These are phyloP conservation scores for Cotesia vestalis DNA, from an alignment of 1,140 invertebrate species.

Conservation along the genomic window DNA sequence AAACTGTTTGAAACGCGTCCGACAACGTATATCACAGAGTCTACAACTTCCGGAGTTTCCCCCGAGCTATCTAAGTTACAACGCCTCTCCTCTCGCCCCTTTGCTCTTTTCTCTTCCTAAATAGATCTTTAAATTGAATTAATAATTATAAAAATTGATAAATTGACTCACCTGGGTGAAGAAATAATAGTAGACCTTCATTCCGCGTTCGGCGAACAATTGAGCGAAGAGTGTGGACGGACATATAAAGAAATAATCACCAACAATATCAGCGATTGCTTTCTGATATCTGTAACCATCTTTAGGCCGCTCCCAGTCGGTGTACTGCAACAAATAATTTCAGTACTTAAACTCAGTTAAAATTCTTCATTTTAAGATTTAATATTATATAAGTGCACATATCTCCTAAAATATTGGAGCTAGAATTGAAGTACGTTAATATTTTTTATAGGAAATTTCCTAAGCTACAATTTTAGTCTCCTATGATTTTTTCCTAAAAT, in stretches of 20 bases:
- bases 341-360: neutral
- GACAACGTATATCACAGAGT: too few relatives aligned
- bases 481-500: too few relatives aligned
- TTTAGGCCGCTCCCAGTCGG: slow-evolving; percentile 86
- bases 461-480: too few relatives aligned
- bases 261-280: slow-evolving; percentile 87
- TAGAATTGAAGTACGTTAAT: too few relatives aligned
- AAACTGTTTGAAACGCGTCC: too few relatives aligned
- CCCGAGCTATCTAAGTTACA: too few relatives aligned
- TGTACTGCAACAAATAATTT: slow-evolving; percentile 77
- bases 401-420: too few relatives aligned
- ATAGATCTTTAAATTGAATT: too few relatives aligned
- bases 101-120: neutral
- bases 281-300: slow-evolving; percentile 84
- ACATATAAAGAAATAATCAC: slow-evolving; percentile 94
- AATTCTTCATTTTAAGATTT: neutral
- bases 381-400: too few relatives aligned
- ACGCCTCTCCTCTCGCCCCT: neutral
- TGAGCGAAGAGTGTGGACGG: slow-evolving; percentile 90
- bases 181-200: slow-evolving; percentile 92
- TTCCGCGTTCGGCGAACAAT: slow-evolving; percentile 80
- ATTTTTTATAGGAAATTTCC: too few relatives aligned
- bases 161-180: slow-evolving; percentile 82
- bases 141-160: slow-evolving; percentile 5
- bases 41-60: too few relatives aligned